phyloP scores from a whole-genome alignment of 2,113 vertebrate genomes.

The Eleginops maclovinus region DNA sequence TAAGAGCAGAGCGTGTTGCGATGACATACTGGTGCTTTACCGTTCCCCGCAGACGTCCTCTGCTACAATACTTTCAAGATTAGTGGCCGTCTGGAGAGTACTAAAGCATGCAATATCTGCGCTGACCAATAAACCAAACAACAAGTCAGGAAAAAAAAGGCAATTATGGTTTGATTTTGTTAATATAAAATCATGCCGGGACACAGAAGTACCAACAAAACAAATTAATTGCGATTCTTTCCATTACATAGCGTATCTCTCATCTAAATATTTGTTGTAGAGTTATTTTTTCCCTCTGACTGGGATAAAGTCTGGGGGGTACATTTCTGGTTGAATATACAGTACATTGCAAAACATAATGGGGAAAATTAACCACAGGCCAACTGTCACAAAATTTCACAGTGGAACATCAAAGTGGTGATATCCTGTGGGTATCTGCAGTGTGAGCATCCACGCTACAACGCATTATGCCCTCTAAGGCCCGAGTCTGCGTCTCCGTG shows the following conservation, averaged over 20 bases:
- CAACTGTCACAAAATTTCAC: constrained; percentile 47
- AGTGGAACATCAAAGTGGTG: constrained; percentile 48
- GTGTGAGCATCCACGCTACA: constrained; percentile 45
- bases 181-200: constrained; percentile 41
- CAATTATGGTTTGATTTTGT: constrained; percentile 55
- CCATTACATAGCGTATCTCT: constrained; percentile 23
- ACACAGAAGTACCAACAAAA: constrained; percentile 20
- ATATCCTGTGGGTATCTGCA: constrained; percentile 64
- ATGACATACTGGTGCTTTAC: constrained; percentile 72
- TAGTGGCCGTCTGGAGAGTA: constrained; percentile 67
- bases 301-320: constrained; percentile 33
- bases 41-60: constrained; percentile 60
- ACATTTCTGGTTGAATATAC: constrained; percentile 49
- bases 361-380: constrained; percentile 61
- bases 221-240: constrained; percentile 21
- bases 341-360: constrained; percentile 50
- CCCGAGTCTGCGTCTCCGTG: constrained; percentile 22
- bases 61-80: constrained; percentile 58
- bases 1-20: constrained; percentile 57
- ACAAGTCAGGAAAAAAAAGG: constrained; percentile 52
- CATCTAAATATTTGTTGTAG: constrained; percentile 47
- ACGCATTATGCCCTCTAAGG: constrained; percentile 55
- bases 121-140: constrained; percentile 73
- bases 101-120: constrained; percentile 63
- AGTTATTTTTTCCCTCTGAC: background rate